Base-by-base conservation (phyloP, 2,888 invertebrate genomes). In the Pristionchus exspectatus region DNA sequence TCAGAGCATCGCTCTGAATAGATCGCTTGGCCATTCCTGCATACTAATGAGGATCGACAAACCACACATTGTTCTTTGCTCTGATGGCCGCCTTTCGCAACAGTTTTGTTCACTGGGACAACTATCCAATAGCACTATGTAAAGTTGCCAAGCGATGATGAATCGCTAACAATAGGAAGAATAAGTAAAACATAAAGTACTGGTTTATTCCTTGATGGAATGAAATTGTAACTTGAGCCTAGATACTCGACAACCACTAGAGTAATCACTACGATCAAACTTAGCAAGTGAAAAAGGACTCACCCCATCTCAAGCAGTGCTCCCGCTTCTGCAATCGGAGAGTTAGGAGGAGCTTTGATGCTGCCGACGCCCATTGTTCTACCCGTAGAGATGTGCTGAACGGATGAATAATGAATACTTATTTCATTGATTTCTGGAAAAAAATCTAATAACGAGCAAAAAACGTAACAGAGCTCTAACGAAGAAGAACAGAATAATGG, bases 1-100 rank as follows among this genome's bases (percentile, higher is more conserved):
- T 2, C 12, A 27, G 33, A 72, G 14, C 27, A 30, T 18, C 18
- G 30, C 33, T 9, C 2, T 21, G 66, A 66, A n/a, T 24, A 24
- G 66, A 66, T 69, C 69, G 69, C 38, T n/a, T 74, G 74, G 74
- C 44, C 74, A 74, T 30, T 74, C 38, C 16, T 74, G 74, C 74
- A 74, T 74, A 21, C 3, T 9, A 74, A 74, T 74, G 38, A 38
- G 74, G 74, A 38, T 18, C 21, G 63, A 63, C 24, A 24, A 63
- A 63, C n/a, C 63, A 63, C 63, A n/a, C 63, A 63, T 9, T 24
- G 63, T 63, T 63, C n/a, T 63, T n/a, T 63, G 63, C 63, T 63
- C n/a, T 63, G 1, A 10, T 5, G n/a, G 3, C n/a, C 63, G n/a
- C n/a, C 24, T n/a, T n/a, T 63, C 24, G 63, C 63, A 3, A 56